Evolutionary conservation across 2,888 invertebrate species (phyloP).

Genomic region (Ectropis crepuscularia): DNA sequence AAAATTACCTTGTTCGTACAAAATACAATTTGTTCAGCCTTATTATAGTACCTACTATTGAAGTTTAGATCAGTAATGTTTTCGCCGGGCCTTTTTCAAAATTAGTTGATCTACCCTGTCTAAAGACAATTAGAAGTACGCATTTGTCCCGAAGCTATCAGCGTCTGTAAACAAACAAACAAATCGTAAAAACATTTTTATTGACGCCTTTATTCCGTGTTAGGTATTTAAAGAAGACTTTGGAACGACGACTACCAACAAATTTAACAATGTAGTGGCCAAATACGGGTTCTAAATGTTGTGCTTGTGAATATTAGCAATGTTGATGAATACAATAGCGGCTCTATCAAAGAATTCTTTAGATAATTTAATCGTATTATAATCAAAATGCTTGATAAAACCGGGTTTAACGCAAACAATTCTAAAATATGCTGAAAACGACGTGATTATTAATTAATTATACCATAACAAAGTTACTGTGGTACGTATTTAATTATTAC

Average conservation of each 20-base stretch:
- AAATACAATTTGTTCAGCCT: neutral
- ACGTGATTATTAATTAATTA: slow-evolving; percentile 5
- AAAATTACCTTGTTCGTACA: neutral
- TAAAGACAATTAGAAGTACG: slow-evolving; percentile 10
- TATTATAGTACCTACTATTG: no score
- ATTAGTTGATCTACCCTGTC: neutral
- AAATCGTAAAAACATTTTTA: slow-evolving; percentile 18
- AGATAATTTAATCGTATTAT: no score
- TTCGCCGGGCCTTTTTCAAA: neutral
- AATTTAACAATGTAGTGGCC: neutral
- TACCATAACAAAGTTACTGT: neutral
- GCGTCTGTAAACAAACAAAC: slow-evolving; percentile 28
- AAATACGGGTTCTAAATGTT: neutral
- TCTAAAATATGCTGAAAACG: neutral
- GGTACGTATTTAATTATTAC: neutral
- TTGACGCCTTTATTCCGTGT: slow-evolving; percentile 11
- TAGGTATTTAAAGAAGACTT: slow-evolving; percentile 9
- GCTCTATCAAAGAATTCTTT: no score
- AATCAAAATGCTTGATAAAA: neutral
- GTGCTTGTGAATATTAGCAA: no score
- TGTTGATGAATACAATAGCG: no score
- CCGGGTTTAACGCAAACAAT: neutral
- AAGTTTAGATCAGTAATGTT: no score
- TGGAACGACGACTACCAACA: slow-evolving; percentile 1
- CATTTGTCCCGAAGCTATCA: slow-evolving; percentile 9